Evolutionary conservation across 2,113 vertebrate genomes (phyloP).

Genomic region (Sapayoa aenigma): DNA sequence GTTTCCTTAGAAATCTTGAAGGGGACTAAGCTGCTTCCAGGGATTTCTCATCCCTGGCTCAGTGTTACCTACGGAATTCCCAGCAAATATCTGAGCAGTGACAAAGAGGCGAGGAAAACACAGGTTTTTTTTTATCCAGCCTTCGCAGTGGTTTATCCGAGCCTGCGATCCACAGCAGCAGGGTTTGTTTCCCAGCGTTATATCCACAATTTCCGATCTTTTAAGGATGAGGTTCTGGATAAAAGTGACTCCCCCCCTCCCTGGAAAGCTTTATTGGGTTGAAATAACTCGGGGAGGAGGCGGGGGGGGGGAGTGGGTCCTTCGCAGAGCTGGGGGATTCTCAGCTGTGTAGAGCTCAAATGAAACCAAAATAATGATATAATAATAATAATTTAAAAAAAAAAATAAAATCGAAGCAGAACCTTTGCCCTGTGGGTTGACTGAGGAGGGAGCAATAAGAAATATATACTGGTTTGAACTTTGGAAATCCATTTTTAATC

Average conservation of each 20-base stretch:
- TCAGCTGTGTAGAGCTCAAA: neutral
- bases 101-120: neutral
- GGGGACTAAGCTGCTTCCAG: neutral
- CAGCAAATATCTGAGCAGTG: neutral
- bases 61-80: neutral
- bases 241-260: neutral
- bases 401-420: neutral
- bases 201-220: neutral
- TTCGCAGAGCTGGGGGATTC: neutral
- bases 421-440: neutral
- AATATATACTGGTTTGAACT: constrained; percentile 34
- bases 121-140: neutral
- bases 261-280: neutral
- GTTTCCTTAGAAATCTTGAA: neutral
- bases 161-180: neutral
- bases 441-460: constrained; percentile 28
- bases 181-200: neutral
- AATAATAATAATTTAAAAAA: neutral
- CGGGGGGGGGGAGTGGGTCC: neutral
- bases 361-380: neutral
- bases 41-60: neutral
- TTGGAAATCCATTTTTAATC: constrained; percentile 57
- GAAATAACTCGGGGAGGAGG: neutral
- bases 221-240: neutral
- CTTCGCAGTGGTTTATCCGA: neutral